Base-by-base conservation (phyloP, 2,888 invertebrate species). In the Spisula solida region DNA sequence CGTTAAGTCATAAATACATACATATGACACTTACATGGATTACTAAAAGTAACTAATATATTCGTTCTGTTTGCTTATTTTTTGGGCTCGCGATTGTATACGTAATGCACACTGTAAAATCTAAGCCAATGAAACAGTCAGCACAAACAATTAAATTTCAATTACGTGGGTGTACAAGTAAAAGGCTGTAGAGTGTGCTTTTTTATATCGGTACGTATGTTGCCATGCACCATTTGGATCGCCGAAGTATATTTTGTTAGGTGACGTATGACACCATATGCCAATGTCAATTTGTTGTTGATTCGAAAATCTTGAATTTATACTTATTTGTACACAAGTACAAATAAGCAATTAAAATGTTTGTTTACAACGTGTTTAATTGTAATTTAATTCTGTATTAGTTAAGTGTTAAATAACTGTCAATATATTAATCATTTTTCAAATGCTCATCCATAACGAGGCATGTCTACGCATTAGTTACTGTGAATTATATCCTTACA, bases 401-500 rank as follows among this genome's bases (percentile, higher is more conserved):
- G 8, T 5, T 55, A 5, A 55, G n/a, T n/a, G n/a, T 1, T 20
- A 60, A 60, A 1, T 60, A 8, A 12, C 8, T 20, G 25, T 25
- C 60, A 66, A 66, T 66, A 6, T 8, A 51, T 66, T 66, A n/a
- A 66, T 66, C 60, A 66, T 66, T 66, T 25, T 51, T 51, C 51
- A 51, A 12, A 51, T 51, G 51, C 1, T 51, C 14, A 51, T 51
- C 51, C 4, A 51, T 51, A 1, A 12, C 51, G 51, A 51, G 12
- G 14, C 51, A 16, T 14, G 14, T 8, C 14, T 51, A 51, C 51
- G 51, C 16, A 51, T 16, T 1, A 51, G 25, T 66, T 25, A 25
- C 12, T 0, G 25, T 25, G 25, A n/a, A 25, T 66, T 66, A 10
- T 25, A 25, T 25, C 60, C 5, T 66, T 66, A 25, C 25, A 66